Evolutionary conservation across 1,140 invertebrate species (phyloP), one percentile per base, ranked within the genome.

Genomic region (Parasteatoda tepidariorum): DNA sequence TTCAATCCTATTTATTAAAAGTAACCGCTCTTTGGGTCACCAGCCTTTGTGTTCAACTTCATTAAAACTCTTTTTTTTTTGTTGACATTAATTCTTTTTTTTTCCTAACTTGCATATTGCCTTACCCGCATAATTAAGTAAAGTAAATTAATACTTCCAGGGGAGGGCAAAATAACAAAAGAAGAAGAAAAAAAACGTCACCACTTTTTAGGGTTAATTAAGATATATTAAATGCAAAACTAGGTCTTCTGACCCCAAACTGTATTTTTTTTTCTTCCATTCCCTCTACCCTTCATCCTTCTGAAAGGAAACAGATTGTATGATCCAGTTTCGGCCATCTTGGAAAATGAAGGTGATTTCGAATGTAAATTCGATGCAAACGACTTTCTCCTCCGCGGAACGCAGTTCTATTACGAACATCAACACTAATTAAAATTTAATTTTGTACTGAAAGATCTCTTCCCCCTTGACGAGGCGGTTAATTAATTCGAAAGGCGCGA

Each of bases 361-460:
- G 64, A 79, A 79, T 79, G 76, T 64, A 79, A 79, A 79, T 79
- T 75, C 26, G 64, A 79, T 79, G 76, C 76, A 79, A 79, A 79
- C 64, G 76, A 79, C 22, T 13, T 59, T 28, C 31, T 67, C 64
- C n/a, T 11, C 64, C 41, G 64, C 54, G 59, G 33, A 64, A 38
- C 38, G 67, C 64, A 22, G 31, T 34, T 26, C 62, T 30, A 78
- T 78, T 78, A 59, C 64, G 41, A 64, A 79, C 76, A 79, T 79
- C 62, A 79, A 79, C 76, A 79, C 76, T 79, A 79, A 79, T 79
- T 79, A 79, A 79, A 79, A 79, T 79, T 79, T 79, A 79, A 79
- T 79, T 79, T 79, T 38, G 64, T 18, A 57, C 64, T 38, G 76
- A 79, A 68, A 59, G 64, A 79, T 54, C 34, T 4, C 76, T 26